Conservation (phyloP, 2,888 invertebrate species). For the Mimachlamys varia region DNA sequence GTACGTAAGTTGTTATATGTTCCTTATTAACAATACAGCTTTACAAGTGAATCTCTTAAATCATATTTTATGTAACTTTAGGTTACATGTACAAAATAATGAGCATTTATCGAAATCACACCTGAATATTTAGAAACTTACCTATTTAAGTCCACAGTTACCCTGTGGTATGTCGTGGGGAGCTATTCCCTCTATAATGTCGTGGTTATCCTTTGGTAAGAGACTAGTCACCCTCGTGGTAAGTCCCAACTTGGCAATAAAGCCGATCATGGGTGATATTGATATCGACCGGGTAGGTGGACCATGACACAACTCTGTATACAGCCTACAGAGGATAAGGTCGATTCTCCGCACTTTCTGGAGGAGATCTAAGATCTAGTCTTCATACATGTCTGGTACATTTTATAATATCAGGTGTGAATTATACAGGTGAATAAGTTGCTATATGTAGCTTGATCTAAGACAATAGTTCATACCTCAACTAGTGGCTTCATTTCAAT, state of each 20-base stretch:
- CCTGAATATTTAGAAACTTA: background rate
- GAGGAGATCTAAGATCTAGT: background rate
- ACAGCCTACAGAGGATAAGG: background rate
- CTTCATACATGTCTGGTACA: no score
- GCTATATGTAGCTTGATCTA: no score
- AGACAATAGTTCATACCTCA: no score
- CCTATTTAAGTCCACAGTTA: background rate
- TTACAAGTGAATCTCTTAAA: no score
- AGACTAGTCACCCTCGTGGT: background rate
- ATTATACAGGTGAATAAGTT: no score
- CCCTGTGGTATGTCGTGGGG: background rate
- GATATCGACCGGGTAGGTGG: background rate
- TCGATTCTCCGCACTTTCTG: background rate
- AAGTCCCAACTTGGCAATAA: background rate
- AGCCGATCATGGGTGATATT: background rate
- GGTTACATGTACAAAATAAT: no score
- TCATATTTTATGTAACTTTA: no score
- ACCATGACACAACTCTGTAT: background rate
- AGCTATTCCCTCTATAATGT: background rate
- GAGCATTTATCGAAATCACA: no score
- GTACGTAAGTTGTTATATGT: no score
- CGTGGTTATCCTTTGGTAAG: background rate
- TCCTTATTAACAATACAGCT: no score
- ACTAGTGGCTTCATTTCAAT: no score
- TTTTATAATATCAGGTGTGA: no score